Evolutionary conservation across 1,140 invertebrate species (phyloP).

Genomic region (Bilobella aurantiaca): DNA sequence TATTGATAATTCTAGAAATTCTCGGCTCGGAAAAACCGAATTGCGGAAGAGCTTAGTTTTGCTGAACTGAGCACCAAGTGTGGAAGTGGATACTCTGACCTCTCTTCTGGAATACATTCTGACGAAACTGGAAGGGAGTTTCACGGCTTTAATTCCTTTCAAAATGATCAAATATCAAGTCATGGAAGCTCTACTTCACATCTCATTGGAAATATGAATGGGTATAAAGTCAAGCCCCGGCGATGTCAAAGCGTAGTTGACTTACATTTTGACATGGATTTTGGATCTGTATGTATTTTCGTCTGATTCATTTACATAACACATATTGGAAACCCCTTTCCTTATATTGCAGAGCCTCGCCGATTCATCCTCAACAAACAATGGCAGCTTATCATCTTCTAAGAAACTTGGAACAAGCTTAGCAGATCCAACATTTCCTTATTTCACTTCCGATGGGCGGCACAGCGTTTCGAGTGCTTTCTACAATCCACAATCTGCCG

Average conservation of each 20-base stretch:
- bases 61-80: too few relatives aligned
- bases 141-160: background rate
- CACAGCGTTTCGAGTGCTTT: background rate
- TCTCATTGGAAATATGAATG: too few relatives aligned
- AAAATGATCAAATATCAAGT: too few relatives aligned
- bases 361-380: too few relatives aligned
- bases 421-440: background rate
- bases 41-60: background rate
- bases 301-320: background rate
- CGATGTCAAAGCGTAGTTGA: slow-evolving; percentile 1
- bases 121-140: too few relatives aligned
- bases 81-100: background rate
- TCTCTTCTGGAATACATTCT: background rate
- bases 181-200: too few relatives aligned
- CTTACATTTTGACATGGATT: background rate
- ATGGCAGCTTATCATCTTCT: too few relatives aligned
- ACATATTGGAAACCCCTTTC: background rate
- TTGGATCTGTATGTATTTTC: background rate
- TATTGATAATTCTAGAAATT: background rate
- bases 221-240: background rate
- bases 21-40: background rate
- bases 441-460: background rate
- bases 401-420: background rate
- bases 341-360: background rate
- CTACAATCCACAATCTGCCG: background rate